Percentiles rank a stretch among this genome's conserved stretches.
phyloP scores from a whole-genome alignment of 2,888 invertebrate genomes.

The Eupelmus urozonus region DNA sequence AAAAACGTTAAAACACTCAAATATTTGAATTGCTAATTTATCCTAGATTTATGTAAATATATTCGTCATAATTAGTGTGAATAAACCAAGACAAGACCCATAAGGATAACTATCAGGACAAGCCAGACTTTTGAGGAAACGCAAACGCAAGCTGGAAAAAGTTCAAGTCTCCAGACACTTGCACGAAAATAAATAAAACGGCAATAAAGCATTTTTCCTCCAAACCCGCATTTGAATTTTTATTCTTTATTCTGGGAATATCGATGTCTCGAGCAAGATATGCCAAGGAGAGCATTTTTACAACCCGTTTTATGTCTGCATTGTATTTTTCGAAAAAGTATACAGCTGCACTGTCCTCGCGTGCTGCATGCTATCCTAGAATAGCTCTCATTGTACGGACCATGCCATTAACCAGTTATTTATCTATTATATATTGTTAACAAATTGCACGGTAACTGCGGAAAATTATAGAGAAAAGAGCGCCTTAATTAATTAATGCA shows the following conservation, averaged over 20 bases:
- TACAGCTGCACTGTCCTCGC: constrained; percentile 19
- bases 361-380: constrained; percentile 30
- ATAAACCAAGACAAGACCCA: background rate
- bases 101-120: background rate
- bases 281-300: too few relatives aligned
- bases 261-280: too few relatives aligned
- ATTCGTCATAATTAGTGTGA: constrained; percentile 32
- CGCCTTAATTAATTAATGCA: background rate
- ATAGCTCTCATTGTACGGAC: constrained; percentile 16
- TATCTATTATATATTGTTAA: constrained; percentile 34
- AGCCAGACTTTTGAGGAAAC: background rate
- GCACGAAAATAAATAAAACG: background rate
- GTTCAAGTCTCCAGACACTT: background rate
- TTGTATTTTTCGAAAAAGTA: constrained; percentile 29
- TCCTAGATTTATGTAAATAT: constrained; percentile 4
- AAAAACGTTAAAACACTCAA: background rate
- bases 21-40: constrained; percentile 40
- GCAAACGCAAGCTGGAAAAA: background rate
- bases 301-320: background rate
- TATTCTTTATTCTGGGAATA: too few relatives aligned
- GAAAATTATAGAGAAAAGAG: constrained; percentile 1
- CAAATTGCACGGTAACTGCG: background rate
- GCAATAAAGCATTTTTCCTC: background rate
- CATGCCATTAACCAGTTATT: constrained; percentile 34
- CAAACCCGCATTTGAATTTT: background rate